Evolutionary conservation across 1,140 invertebrate species (phyloP), one percentile per base, ranked within the genome.

Genomic region (Harpegnathos saltator): DNA sequence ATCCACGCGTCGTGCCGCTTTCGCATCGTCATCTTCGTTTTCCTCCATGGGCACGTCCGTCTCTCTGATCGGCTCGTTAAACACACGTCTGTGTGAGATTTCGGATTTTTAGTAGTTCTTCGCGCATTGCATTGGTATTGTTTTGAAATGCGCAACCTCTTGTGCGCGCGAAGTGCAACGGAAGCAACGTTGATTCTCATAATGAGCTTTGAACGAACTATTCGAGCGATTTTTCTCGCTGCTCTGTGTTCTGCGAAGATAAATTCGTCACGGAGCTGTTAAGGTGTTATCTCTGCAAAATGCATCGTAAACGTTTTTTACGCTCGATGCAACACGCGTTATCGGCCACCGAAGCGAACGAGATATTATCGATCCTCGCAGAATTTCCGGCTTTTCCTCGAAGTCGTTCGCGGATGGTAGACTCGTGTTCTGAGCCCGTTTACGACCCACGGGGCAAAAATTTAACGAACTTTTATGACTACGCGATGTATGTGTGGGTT

Each of bases 401-500:
- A 56, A 78, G 26, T 44, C 38, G 38, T 44, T 9, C 14, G 22
- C 65, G 15, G 14, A 38, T 77, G 3, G 11, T 17, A 15, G 12
- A 69, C 22, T 19, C 17, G 5, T 15, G 3, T 24, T 54, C n/a
- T 26, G 48, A 17, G 7, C 62, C 17, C n/a, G 14, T 66, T 77
- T 69, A 29, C 14, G 59, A 63, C 1, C 11, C 12, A n/a, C n/a
- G 22, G 0, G 17, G 19, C 22, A 17, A 26, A 78, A 44, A 44
- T 69, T 78, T 69, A 24, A 52, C 7, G 17, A 78, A 26, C 24
- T 69, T 78, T 69, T 33, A 52, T 4, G 17, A 78, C 1, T 7
- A 69, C 11, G 19, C 29, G 15, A 14, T 58, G n/a, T 54, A 14
- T 9, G 15, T 75, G 19, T 14, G 29, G 15, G 17, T n/a, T n/a